A percentile compares a stretch with the other conserved stretches of the same genome.
phyloP scores from a whole-genome alignment of 1,140 invertebrate genomes.

The Drepana arcuata region DNA sequence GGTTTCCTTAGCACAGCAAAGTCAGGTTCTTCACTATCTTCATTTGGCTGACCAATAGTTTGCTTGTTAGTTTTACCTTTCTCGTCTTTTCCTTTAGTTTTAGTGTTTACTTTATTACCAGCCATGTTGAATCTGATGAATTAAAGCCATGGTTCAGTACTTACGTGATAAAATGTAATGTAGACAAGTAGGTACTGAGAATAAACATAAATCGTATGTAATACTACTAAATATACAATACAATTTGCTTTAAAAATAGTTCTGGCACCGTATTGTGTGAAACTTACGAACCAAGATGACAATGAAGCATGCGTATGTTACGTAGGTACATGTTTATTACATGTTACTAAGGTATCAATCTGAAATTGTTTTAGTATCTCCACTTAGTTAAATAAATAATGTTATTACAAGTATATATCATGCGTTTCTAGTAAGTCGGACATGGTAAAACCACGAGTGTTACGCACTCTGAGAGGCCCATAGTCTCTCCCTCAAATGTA shows the following conservation, averaged over 20 bases:
- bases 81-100: constrained; percentile 53
- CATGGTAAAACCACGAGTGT: constrained; percentile 36
- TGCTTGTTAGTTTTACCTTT: constrained; percentile 39
- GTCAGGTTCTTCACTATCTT: constrained; percentile 62
- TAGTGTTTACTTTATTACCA: constrained; percentile 61
- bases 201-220: no score
- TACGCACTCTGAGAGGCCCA: constrained; percentile 38
- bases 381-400: no score
- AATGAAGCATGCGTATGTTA: no score
- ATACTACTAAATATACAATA: no score
- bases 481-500: constrained; percentile 70
- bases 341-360: no score
- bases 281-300: constrained; percentile 25
- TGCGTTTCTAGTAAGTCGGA: no score
- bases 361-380: no score
- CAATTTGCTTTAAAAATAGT: constrained; percentile 4
- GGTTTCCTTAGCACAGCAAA: constrained; percentile 76
- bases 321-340: no score
- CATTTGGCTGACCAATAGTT: constrained; percentile 25
- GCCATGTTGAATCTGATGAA: constrained; percentile 57
- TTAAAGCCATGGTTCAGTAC: no score
- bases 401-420: no score
- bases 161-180: no score
- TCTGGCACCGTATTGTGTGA: constrained; percentile 26
- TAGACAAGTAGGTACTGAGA: no score